Evolutionary conservation across 2,888 invertebrate species (phyloP).

Genomic region (Drosophila anomelani): DNA sequence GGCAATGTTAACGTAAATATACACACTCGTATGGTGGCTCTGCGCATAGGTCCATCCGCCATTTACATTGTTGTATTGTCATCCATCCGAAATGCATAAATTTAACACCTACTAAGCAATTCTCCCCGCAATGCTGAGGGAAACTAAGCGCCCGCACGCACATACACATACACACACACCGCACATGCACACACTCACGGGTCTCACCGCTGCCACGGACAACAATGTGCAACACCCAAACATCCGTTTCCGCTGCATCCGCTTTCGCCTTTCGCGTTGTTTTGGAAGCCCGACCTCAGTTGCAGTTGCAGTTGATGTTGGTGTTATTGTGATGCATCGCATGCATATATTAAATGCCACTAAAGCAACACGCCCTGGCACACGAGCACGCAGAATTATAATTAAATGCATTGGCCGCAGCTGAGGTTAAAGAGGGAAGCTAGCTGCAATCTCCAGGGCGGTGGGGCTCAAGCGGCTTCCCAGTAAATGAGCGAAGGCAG

Average conservation of each 20-base stretch:
- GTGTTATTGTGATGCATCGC: constrained; percentile 61
- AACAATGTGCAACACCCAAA: constrained; percentile 77
- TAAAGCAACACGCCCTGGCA: constrained; percentile 30
- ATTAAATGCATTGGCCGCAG: constrained; percentile 64
- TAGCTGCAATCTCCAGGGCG: background rate
- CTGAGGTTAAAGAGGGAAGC: constrained; percentile 21
- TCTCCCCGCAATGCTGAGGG: constrained; percentile 41
- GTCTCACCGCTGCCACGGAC: constrained; percentile 33
- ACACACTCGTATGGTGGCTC: constrained; percentile 5
- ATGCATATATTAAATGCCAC: constrained; percentile 67
- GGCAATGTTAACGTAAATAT: constrained; percentile 11
- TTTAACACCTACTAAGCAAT: constrained; percentile 77
- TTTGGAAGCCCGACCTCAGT: constrained; percentile 59
- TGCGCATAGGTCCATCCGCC: constrained; percentile 39
- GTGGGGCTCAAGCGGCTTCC: constrained; percentile 7
- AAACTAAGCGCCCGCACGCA: constrained; percentile 54
- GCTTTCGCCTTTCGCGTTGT: constrained; percentile 70
- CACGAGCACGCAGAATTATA: constrained; percentile 41
- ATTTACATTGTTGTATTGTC: constrained; percentile 66
- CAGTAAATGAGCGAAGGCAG: background rate
- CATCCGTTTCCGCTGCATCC: constrained; percentile 78
- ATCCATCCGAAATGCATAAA: constrained; percentile 79
- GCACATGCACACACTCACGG: constrained; percentile 1
- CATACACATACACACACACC: constrained; percentile 22
- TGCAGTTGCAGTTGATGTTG: constrained; percentile 50